Percentiles rank a stretch among this genome's conserved stretches.
These are phyloP conservation scores for Apoda limacodes DNA, from an alignment of 2,888 invertebrate genomes.

Conservation along the genomic window DNA sequence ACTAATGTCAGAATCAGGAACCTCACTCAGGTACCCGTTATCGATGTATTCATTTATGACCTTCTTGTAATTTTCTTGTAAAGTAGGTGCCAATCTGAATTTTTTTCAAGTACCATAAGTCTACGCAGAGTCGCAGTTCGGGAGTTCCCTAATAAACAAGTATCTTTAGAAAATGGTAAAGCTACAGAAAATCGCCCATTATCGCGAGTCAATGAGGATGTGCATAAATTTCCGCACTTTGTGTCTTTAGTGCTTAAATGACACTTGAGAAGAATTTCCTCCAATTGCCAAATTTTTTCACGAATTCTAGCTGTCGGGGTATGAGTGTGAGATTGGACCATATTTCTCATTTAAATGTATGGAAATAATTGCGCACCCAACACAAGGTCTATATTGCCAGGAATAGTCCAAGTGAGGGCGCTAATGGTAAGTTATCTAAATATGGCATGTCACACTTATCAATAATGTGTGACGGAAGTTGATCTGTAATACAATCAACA, in stretches of 20 bases:
- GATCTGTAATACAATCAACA: slow-evolving; percentile 11
- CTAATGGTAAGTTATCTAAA: no score
- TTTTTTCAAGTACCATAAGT: slow-evolving; percentile 5
- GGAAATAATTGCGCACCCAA: no score
- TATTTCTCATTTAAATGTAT: slow-evolving; percentile 5
- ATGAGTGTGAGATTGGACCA: not conserved
- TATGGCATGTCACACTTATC: no score
- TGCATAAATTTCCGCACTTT: slow-evolving; percentile 3
- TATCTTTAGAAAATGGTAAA: no score
- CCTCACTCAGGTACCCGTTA: no score
- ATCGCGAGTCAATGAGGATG: slow-evolving; percentile 1
- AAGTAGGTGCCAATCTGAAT: not conserved
- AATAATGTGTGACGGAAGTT: slow-evolving; percentile 6
- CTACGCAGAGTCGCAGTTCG: slow-evolving; percentile 4
- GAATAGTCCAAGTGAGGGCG: no score
- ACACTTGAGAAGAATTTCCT: not conserved
- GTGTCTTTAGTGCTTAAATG: slow-evolving; percentile 9
- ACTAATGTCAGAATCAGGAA: no score
- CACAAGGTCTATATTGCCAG: no score
- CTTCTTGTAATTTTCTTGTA: slow-evolving; percentile 5
- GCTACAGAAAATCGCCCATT: slow-evolving; percentile 3
- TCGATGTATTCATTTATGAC: no score
- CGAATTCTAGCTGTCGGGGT: slow-evolving; percentile 8
- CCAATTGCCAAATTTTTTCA: no score
- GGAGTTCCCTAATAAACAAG: slow-evolving; percentile 9